Base-by-base conservation (phyloP, 2,797 vertebrate species). In the Ctenopoma kingsleyae region DNA sequence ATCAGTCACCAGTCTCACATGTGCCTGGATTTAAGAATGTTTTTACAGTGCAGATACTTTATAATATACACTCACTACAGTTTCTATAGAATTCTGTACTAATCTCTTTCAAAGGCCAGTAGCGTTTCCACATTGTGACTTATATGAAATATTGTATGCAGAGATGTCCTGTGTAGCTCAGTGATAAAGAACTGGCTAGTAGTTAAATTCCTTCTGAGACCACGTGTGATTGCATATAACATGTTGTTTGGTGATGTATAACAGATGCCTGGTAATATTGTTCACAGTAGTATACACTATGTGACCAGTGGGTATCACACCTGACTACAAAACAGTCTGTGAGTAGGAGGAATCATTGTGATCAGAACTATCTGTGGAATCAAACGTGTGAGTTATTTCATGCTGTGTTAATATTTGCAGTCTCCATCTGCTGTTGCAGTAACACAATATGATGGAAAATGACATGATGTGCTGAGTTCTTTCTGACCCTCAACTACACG, bases 371-470 rank as follows among this genome's bases (percentile, higher is more conserved):
- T 67, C 41, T 76, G 63, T 41, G 17, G 49, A 51, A 7, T 13
- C 25, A 19, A 55, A 60, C 36, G 47, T 61, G 44, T 25, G 16
- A 47, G 40, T 17, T 57, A 64, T 52, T 54, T 55, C 53, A 48
- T 16, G 41, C 32, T 30, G 59, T 46, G 61, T 48, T 67, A 32
- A 78, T 71, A 60, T 66, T 63, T 72, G 17, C 65, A 48, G 52
- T 38, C 23, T 12, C 52, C 59, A 48, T 67, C 62, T 71, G 66
- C 10, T 56, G 22, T 46, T 67, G 44, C 36, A 41, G 7, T 36
- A 64, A 60, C 43, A 61, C 52, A 32, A 12, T 47, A 0, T 41
- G 44, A 40, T 41, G 15, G 6, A 25, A 2, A 61, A 43, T 61
- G 72, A 53, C 27, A 17, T 6, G 48, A 16, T 49, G 5, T 1